phyloP scores from a whole-genome alignment of 1,140 invertebrate species.

The Agraylea sexmaculata region DNA sequence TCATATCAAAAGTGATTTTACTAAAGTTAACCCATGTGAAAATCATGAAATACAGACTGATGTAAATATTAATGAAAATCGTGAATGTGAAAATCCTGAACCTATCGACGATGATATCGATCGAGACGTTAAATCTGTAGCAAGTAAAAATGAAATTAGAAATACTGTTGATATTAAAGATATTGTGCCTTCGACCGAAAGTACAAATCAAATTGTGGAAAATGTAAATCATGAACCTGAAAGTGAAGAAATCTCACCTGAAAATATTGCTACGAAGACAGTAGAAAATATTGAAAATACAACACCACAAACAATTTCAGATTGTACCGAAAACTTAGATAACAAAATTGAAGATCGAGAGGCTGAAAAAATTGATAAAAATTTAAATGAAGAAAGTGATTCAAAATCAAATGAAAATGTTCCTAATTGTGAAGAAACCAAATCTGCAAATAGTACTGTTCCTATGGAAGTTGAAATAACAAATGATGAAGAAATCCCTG shows the following conservation, averaged over 20 bases:
- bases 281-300: conserved; percentile 10
- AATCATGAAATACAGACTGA: conserved; percentile 7
- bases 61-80: conserved; percentile 9
- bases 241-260: conserved; percentile 3
- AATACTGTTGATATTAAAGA: conserved; percentile 12
- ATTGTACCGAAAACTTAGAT: too few species aligned
- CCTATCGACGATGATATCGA: conserved; percentile 6
- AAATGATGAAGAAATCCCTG: too few species aligned
- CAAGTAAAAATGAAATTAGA: conserved; percentile 14
- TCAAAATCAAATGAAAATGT: too few species aligned
- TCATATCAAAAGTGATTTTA: neutral
- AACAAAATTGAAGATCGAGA: too few species aligned
- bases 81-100: conserved; percentile 7
- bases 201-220: conserved; percentile 5
- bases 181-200: conserved; percentile 12
- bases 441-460: too few species aligned
- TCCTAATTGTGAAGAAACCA: too few species aligned
- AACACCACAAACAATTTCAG: too few species aligned
- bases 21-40: neutral
- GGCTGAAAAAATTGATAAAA: too few species aligned
- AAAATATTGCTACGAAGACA: neutral
- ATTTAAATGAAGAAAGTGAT: too few species aligned
- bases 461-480: too few species aligned
- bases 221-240: conserved; percentile 3
- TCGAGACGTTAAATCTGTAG: conserved; percentile 17